Base-by-base conservation (phyloP, 2,113 vertebrate species). In the Festucalex cinctus region DNA sequence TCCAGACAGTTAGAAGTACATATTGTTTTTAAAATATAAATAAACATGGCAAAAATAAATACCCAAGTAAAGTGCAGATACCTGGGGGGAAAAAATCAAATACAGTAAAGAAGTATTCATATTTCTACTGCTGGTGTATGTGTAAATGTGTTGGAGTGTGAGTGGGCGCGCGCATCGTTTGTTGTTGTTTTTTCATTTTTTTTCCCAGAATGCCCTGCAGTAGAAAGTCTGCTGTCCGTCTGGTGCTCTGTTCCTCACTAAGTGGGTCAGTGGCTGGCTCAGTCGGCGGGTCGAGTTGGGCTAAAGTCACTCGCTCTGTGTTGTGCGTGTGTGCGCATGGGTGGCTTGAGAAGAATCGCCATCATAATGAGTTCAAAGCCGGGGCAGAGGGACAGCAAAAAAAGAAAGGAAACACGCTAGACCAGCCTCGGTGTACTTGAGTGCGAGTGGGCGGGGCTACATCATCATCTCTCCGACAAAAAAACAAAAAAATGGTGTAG, bases 181-280 rank as follows among this genome's bases (percentile, higher is more conserved):
- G 68, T 83, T 85, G 74, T 79, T 81, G 32, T 36, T 83, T 77
- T 66, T 66, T 73, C 68, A 76, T 72, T 39, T 41, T 68, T 75
- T 84, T 76, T 75, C 75, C 83, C 81, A 74, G 71, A 62, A 63
- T 80, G 84, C 80, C 86, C 75, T 39, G 72, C 70, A 82, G 82
- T 85, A 72, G 83, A 78, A 81, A 77, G 66, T 82, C 78, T 75
- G 67, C 68, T 12, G 68, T 80, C 75, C 36, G 79, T 87, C 86
- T 90, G 84, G 75, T 81, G 73, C 41, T 17, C 66, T 71, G 51
- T 78, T 83, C 77, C 65, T 39, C 74, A 65, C 68, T 81, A 89
- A 87, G 67, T 90, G 83, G 86, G 87, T 89, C 88, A 90, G 72
- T 60, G 70, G 74, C 74, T 80, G 78, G 80, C 72, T 83, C 79